Percentiles rank a stretch among this genome's conserved stretches.
Evolutionary conservation across 1,140 invertebrate genomes (phyloP).

Genomic region (Lordiphosa clarofinis): DNA sequence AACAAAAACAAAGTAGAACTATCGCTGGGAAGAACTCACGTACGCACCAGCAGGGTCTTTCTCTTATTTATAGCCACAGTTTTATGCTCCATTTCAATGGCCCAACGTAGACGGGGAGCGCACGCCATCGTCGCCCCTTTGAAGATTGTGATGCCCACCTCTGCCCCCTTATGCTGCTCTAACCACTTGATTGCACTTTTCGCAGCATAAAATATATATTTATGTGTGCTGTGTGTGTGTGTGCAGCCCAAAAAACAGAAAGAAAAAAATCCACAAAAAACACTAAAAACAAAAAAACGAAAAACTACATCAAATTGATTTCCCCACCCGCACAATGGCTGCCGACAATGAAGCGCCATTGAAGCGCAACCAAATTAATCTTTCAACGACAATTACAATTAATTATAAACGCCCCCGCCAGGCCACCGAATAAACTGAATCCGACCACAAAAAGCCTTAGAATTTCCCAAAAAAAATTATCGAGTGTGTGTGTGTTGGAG

Average conservation of each 20-base stretch:
- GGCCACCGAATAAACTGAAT: not conserved
- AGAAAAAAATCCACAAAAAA: slow-evolving; percentile 6
- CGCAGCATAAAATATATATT: slow-evolving; percentile 76
- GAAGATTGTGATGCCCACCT: slow-evolving; percentile 45
- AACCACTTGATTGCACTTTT: slow-evolving; percentile 76
- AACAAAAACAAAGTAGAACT: not conserved
- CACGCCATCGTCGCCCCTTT: slow-evolving; percentile 57
- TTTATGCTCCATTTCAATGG: slow-evolving; percentile 78
- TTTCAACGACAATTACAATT: slow-evolving; percentile 78
- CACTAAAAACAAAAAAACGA: slow-evolving; percentile 9
- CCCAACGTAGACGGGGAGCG: slow-evolving; percentile 38
- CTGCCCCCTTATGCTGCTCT: slow-evolving; percentile 13
- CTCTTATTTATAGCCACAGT: slow-evolving; percentile 74
- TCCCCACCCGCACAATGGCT: slow-evolving; percentile 62
- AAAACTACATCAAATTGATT: slow-evolving; percentile 76
- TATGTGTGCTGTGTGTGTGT: slow-evolving; percentile 37
- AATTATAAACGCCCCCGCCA: slow-evolving; percentile 74
- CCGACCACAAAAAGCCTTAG: slow-evolving; percentile 50
- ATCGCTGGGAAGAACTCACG: slow-evolving; percentile 10
- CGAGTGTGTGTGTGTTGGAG: slow-evolving; percentile 18
- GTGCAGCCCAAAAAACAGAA: slow-evolving; percentile 15
- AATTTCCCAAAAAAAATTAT: slow-evolving; percentile 28
- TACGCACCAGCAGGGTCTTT: slow-evolving; percentile 46
- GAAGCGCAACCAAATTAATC: slow-evolving; percentile 78
- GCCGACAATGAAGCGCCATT: slow-evolving; percentile 73